phyloP scores from a whole-genome alignment of 2,888 invertebrate genomes.

The Lepidonotus clava region DNA sequence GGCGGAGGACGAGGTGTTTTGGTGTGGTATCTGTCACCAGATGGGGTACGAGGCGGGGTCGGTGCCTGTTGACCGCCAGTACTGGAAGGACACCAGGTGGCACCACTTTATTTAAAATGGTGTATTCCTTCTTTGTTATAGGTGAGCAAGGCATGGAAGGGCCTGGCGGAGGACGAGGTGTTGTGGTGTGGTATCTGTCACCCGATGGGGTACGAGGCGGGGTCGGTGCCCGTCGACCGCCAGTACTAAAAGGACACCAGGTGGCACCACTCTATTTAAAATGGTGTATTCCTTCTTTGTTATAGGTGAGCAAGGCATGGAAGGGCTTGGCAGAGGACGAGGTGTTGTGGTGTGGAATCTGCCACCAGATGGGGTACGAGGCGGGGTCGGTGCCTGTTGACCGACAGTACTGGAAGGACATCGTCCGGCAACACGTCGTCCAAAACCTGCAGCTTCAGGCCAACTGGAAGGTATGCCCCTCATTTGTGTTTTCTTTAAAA shows the following conservation, averaged over 20 bases:
- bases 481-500: neutral
- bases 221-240: conserved; percentile 67
- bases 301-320: conserved; percentile 78
- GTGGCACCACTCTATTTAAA: no score
- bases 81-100: conserved; percentile 75
- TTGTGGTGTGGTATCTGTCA: conserved; percentile 77
- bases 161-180: conserved; percentile 77
- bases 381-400: conserved; percentile 66
- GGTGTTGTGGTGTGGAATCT: conserved; percentile 75
- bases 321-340: conserved; percentile 77
- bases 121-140: no score
- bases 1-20: conserved; percentile 77
- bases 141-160: conserved; percentile 78
- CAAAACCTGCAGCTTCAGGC: conserved; percentile 66
- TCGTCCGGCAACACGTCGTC: conserved; percentile 69
- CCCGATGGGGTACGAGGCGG: conserved; percentile 68
- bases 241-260: conserved; percentile 74
- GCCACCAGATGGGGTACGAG: conserved; percentile 70
- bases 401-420: conserved; percentile 72
- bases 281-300: neutral
- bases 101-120: conserved; percentile 68
- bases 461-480: conserved; percentile 76
- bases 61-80: conserved; percentile 66
- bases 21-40: conserved; percentile 73
- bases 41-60: conserved; percentile 69